Conservation (phyloP, 2,888 invertebrate species). For the Chalcis sispes region DNA sequence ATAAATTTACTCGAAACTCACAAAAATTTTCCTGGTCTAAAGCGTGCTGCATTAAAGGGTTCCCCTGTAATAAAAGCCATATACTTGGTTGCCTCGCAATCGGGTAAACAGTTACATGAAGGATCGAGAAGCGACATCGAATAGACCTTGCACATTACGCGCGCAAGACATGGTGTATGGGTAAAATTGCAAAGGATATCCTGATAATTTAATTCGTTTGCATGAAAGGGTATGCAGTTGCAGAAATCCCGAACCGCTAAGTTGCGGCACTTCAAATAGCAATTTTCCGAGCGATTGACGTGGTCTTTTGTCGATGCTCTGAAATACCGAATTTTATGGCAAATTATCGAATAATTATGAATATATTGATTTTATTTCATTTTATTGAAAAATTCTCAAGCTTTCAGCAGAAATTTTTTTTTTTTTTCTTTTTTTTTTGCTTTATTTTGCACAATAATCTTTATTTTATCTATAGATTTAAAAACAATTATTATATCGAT, state of each 20-base stretch:
- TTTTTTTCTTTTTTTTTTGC: too few species aligned
- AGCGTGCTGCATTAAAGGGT: slow-evolving; percentile 60
- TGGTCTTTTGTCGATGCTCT: slow-evolving; percentile 57
- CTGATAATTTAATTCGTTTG: slow-evolving; percentile 59
- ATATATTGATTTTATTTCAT: too few species aligned
- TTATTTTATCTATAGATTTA: too few species aligned
- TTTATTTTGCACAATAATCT: too few species aligned
- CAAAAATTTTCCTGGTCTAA: slow-evolving; percentile 62
- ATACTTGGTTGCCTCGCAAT: slow-evolving; percentile 62
- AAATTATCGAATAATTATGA: too few species aligned
- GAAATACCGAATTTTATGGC: too few species aligned
- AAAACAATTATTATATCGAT: too few species aligned
- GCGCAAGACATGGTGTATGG: slow-evolving; percentile 68
- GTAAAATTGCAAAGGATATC: slow-evolving; percentile 68
- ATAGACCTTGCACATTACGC: slow-evolving; percentile 58
- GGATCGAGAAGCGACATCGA: slow-evolving; percentile 57
- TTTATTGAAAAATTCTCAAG: too few species aligned
- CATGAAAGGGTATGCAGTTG: slow-evolving; percentile 71
- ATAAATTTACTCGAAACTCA: slow-evolving; percentile 54
- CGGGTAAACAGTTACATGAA: slow-evolving; percentile 63
- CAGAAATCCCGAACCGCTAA: slow-evolving; percentile 63
- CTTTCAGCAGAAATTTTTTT: too few species aligned
- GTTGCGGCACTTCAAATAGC: slow-evolving; percentile 68
- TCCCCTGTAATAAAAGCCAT: slow-evolving; percentile 57
- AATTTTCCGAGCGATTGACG: slow-evolving; percentile 69